A percentile compares a stretch with the other conserved stretches of the same genome.
Evolutionary conservation across 2,113 vertebrate species (phyloP).

Genomic region (Arvicanthis niloticus): DNA sequence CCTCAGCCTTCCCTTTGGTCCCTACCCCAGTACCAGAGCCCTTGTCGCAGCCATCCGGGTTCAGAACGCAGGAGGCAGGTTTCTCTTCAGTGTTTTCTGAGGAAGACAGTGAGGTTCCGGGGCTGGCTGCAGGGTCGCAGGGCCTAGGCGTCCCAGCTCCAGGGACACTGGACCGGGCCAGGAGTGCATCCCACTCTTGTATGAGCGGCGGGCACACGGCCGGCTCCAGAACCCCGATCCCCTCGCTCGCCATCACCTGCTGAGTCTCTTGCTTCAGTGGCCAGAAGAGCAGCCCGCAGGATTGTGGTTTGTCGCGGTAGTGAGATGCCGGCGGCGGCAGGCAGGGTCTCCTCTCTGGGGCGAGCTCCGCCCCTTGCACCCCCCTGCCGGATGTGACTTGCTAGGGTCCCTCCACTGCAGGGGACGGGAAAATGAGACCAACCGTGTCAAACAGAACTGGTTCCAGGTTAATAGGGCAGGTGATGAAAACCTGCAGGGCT

Average conservation of each 20-base stretch:
- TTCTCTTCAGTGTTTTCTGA: neutral
- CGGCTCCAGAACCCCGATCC: neutral
- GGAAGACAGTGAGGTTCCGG: accelerated
- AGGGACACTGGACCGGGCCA: accelerated
- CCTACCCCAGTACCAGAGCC: neutral
- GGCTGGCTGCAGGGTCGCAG: too few relatives aligned
- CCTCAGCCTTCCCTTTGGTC: neutral
- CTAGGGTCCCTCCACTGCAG: neutral
- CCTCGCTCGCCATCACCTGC: neutral
- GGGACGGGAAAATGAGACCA: too few relatives aligned
- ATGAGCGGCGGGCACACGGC: neutral
- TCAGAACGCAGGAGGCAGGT: neutral
- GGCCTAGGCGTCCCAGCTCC: neutral
- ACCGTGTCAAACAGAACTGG: neutral
- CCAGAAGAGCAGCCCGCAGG: accelerated
- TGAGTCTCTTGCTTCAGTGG: neutral
- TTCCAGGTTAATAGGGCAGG: neutral
- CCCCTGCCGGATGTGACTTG: neutral
- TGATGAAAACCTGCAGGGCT: neutral
- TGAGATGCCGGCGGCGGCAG: accelerated
- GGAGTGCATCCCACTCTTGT: neutral
- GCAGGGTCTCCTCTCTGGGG: neutral
- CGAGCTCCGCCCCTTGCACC: neutral
- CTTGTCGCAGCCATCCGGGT: neutral
- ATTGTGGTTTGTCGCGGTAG: neutral